A percentile compares a stretch with the other conserved stretches of the same genome.
These are phyloP conservation scores for Hydroisotoma schaefferi DNA, from an alignment of 2,888 invertebrate species.

Conservation along the genomic window DNA sequence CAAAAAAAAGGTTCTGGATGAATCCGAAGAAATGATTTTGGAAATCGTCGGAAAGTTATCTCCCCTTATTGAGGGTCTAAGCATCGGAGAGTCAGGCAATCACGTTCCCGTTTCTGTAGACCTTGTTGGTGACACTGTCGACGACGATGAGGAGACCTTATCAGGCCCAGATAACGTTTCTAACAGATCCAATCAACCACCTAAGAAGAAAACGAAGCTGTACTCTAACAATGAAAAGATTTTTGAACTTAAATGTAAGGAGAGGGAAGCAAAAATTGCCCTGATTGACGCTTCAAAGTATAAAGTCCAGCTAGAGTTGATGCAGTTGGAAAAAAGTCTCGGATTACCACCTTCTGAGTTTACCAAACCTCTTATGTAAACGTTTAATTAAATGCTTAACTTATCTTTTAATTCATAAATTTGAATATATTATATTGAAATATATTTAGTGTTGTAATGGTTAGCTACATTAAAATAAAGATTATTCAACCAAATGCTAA, in stretches of 20 bases:
- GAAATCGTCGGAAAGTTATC: conserved; percentile 2
- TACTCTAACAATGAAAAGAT: background rate
- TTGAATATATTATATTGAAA: background rate
- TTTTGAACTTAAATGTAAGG: background rate
- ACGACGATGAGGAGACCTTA: no score
- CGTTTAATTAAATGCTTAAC: background rate
- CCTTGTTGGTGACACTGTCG: no score
- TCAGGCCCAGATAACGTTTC: no score
- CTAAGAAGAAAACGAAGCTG: background rate
- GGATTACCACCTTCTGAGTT: conserved; percentile 1
- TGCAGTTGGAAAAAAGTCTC: conserved; percentile 1
- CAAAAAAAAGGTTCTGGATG: background rate
- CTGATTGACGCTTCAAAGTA: background rate
- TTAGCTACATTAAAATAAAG: background rate
- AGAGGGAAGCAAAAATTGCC: background rate
- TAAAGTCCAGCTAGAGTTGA: background rate
- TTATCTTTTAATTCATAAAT: background rate
- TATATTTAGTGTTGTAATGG: background rate
- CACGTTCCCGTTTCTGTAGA: background rate
- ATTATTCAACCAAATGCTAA: no score
- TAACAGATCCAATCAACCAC: no score
- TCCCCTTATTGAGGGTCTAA: background rate
- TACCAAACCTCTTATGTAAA: background rate
- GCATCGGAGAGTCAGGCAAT: background rate
- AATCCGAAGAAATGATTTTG: background rate